Base-by-base conservation (phyloP, 2,113 vertebrate species). In the Dascyllus trimaculatus region DNA sequence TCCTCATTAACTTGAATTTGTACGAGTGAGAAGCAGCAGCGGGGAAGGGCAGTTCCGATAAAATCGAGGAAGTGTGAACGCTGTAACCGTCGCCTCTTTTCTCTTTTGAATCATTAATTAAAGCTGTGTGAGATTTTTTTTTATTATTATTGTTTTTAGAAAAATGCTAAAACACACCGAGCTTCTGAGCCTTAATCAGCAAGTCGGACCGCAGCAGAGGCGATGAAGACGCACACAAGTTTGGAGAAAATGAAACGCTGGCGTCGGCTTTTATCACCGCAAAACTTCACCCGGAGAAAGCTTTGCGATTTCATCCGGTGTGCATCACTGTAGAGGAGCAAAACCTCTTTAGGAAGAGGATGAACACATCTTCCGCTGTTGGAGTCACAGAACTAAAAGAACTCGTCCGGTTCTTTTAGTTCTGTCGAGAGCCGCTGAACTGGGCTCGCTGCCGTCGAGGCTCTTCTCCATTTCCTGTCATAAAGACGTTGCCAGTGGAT, bases 381-480 rank as follows among this genome's bases (percentile, higher is more conserved):
- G n/a, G n/a, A n/a, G n/a, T n/a, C n/a, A n/a, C n/a, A n/a, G n/a
- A n/a, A n/a, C n/a, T n/a, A n/a, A 32, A 57, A 19, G 35, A 62
- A 63, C 7, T 35, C 32, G 7, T 29, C 5, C 26, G 5, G 3
- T n/a, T n/a, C n/a, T n/a, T n/a, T 66, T 7, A 49, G 38, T 62
- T 56, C 38, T 51, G 53, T 26, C 61, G 60, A 69, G 35, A 72
- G 24, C 24, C 59, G 46, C 22, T 81, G 69, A 83, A 32, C 69
- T 78, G 62, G 71, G 82, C 82, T 68, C 11, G 0, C 32, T 40
- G 82, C 78, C 67, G 1, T 14, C 4, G 0, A 61, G 85, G 75
- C 75, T 4, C 0, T 0, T 60, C 43, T 83, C 62, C 85, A 81
- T 19, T 64, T 78, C 35, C 85, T 11, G 71, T 59, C 56, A 43